Evolutionary conservation across 2,113 vertebrate species (phyloP).

Genomic region (Porphyrio hochstetteri): DNA sequence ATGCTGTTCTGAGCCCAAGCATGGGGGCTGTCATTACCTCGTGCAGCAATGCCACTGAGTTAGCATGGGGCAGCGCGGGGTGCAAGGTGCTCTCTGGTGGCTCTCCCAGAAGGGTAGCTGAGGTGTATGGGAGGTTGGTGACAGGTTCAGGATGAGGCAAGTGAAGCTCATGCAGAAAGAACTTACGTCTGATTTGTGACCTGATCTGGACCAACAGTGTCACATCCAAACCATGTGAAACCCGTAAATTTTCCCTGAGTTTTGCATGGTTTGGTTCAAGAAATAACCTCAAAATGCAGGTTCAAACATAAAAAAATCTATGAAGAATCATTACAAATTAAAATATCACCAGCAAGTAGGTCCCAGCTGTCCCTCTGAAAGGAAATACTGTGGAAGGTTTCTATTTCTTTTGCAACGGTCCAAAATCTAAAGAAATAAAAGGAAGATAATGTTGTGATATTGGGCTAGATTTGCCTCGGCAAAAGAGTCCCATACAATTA

Average conservation of each 20-base stretch:
- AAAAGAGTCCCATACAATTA: background rate
- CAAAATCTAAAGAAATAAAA: background rate
- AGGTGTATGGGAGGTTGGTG: background rate
- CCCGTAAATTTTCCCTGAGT: background rate
- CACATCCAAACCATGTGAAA: background rate
- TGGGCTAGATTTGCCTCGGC: background rate
- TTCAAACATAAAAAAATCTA: background rate
- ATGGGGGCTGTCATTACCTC: background rate
- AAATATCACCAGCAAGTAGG: background rate
- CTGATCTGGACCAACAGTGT: background rate
- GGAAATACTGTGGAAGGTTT: accelerated
- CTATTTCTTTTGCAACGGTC: background rate
- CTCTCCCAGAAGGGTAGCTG: background rate
- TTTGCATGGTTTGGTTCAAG: background rate
- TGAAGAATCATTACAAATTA: background rate
- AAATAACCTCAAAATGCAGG: background rate
- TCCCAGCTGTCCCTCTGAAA: background rate
- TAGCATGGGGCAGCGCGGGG: accelerated
- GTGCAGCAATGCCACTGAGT: background rate
- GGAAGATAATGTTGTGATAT: background rate
- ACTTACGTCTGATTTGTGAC: background rate
- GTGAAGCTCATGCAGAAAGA: background rate
- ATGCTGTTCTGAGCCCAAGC: background rate
- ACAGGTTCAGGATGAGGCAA: background rate
- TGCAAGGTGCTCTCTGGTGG: background rate